Percentiles rank a stretch among this genome's conserved stretches.
phyloP scores from a whole-genome alignment of 2,113 vertebrate genomes.

The Sylvietta virens region DNA sequence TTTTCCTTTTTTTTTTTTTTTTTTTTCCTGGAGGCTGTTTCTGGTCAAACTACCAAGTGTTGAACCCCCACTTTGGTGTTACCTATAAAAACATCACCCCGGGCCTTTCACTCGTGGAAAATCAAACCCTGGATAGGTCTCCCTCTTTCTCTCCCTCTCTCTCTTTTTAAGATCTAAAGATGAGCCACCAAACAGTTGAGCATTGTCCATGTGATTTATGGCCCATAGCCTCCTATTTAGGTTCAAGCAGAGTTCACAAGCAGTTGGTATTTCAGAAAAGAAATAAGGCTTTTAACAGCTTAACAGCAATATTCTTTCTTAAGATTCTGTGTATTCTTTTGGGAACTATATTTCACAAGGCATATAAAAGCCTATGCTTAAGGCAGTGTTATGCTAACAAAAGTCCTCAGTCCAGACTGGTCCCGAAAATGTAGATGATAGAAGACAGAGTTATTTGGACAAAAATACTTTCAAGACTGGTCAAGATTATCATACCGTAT shows the following conservation, averaged over 20 bases:
- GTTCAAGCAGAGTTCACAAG: conserved; percentile 88
- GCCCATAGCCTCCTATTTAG: conserved; percentile 79
- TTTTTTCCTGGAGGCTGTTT: neutral
- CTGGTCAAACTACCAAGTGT: conserved; percentile 35
- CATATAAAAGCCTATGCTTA: conserved; percentile 20
- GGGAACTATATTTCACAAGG: conserved; percentile 40
- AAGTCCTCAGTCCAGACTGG: neutral
- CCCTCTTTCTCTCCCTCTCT: conserved; percentile 4
- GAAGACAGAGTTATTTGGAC: neutral
- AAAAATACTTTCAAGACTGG: conserved; percentile 11
- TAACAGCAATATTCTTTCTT: conserved; percentile 66
- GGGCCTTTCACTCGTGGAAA: conserved; percentile 37
- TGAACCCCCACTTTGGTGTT: conserved; percentile 32
- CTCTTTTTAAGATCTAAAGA: conserved; percentile 74
- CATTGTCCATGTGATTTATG: conserved; percentile 89
- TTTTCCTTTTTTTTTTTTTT: neutral
- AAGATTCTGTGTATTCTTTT: conserved; percentile 58
- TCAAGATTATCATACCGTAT: neutral
- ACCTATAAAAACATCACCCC: conserved; percentile 49
- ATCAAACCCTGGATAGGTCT: conserved; percentile 66
- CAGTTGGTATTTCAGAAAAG: conserved; percentile 79
- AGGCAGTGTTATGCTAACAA: conserved; percentile 25
- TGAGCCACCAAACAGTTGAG: conserved; percentile 83
- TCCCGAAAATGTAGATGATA: neutral
- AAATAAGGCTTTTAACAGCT: conserved; percentile 73